Evolutionary conservation across 2,797 vertebrate genomes (phyloP).

Genomic region (Columba guinea): DNA sequence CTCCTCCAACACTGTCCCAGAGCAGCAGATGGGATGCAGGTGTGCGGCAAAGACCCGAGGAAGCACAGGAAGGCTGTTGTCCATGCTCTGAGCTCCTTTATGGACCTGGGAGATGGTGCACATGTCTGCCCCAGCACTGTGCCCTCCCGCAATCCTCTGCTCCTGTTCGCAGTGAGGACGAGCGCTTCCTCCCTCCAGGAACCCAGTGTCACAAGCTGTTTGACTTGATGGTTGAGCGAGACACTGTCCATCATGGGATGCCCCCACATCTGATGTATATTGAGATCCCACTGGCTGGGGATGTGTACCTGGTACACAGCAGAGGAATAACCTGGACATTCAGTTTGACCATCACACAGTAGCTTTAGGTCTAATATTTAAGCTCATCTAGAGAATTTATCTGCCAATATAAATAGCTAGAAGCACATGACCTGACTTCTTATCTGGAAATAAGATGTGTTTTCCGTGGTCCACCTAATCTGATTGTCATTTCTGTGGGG

Average conservation of each 20-base stretch:
- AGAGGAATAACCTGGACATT: background rate
- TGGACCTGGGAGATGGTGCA: background rate
- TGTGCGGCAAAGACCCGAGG: background rate
- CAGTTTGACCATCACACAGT: background rate
- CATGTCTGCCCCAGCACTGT: background rate
- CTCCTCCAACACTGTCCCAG: background rate
- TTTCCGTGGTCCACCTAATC: constrained; percentile 29
- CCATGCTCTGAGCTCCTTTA: background rate
- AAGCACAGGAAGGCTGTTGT: background rate
- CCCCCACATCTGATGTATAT: background rate
- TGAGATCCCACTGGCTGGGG: background rate
- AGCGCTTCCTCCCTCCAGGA: background rate
- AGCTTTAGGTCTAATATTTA: background rate
- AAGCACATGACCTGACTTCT: background rate
- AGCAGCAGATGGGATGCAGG: background rate
- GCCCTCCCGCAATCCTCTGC: background rate
- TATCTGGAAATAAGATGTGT: constrained; percentile 22
- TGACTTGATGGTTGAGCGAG: background rate
- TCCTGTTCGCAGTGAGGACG: background rate
- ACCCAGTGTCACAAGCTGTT: background rate
- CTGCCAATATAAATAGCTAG: constrained; percentile 1
- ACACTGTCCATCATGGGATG: fast-evolving
- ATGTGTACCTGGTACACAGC: background rate
- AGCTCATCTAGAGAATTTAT: background rate
- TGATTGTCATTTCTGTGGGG: background rate